Evolutionary conservation across 2,888 invertebrate species (phyloP).

Genomic region (Marronus borbonicus): DNA sequence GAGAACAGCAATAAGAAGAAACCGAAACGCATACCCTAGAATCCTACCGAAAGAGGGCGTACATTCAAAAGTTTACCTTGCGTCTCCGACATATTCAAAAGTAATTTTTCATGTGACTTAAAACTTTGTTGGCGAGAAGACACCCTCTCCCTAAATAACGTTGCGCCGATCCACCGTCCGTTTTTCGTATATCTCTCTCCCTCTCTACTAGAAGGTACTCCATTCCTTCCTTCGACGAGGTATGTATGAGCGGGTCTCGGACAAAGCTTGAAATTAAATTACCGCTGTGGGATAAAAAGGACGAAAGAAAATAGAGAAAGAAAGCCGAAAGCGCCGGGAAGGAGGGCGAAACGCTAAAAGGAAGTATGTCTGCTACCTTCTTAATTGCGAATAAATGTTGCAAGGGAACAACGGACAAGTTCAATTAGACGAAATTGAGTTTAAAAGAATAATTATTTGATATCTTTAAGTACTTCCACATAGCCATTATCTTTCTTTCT

Average conservation of each 20-base stretch:
- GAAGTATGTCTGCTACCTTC: conserved; percentile 9
- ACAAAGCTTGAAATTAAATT: conserved; percentile 36
- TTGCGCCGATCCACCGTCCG: neutral
- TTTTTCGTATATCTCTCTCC: neutral
- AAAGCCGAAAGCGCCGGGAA: neutral
- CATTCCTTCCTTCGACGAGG: neutral
- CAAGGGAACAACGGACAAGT: conserved; percentile 15
- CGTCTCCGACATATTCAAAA: conserved; percentile 25
- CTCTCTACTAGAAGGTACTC: neutral
- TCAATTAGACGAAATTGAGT: conserved; percentile 25
- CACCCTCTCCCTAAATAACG: neutral
- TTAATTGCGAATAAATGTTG: conserved; percentile 35
- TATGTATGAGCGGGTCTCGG: conserved; percentile 1
- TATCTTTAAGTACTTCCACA: neutral
- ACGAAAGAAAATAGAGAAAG: conserved; percentile 18
- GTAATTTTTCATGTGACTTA: conserved; percentile 29
- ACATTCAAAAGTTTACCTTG: conserved; percentile 5
- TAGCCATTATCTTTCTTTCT: too few species aligned
- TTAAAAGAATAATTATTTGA: conserved; percentile 29
- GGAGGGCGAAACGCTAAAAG: neutral
- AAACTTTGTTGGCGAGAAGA: conserved; percentile 11
- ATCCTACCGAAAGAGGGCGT: neutral
- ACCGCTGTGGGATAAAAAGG: conserved; percentile 16
- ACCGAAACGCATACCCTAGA: neutral
- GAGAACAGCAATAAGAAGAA: neutral